Conservation (phyloP, 2,797 vertebrate genomes). For the Garrulus glandarius region DNA sequence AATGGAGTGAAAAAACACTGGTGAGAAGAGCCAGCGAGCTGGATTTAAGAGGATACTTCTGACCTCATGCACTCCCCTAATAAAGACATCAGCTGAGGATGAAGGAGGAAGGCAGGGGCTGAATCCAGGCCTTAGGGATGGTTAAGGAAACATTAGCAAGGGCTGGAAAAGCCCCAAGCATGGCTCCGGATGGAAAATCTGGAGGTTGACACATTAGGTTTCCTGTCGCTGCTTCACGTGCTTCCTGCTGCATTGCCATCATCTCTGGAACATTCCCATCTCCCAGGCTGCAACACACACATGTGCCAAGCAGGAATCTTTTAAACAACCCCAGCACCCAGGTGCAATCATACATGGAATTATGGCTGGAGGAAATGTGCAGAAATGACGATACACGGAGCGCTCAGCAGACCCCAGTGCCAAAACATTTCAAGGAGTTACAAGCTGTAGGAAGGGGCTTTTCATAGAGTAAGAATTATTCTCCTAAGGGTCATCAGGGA, state of each 20-base stretch:
- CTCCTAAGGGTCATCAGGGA: not conserved
- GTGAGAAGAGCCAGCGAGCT: rapidly evolving
- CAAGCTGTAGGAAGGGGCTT: not conserved
- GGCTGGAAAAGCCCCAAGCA: not conserved
- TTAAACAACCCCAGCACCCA: not conserved
- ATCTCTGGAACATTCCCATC: not conserved
- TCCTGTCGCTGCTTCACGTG: not conserved
- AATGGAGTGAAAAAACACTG: rapidly evolving
- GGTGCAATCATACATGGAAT: rapidly evolving
- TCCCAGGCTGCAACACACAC: not conserved
- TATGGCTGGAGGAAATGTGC: rapidly evolving
- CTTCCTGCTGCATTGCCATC: not conserved
- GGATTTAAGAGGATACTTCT: not conserved
- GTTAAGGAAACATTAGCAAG: not conserved
- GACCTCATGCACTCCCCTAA: not conserved
- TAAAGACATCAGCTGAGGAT: not conserved
- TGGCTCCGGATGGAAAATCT: not conserved
- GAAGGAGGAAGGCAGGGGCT: not conserved
- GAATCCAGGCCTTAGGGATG: not conserved
- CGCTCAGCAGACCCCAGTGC: rapidly evolving
- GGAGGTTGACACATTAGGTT: not conserved
- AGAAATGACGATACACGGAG: rapidly evolving
- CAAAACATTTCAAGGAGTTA: not conserved
- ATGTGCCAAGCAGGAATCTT: not conserved
- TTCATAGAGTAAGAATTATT: not conserved